Percentiles rank a stretch among this genome's conserved stretches.
phyloP scores from a whole-genome alignment of 2,888 invertebrate species.

The Crematogaster levior region DNA sequence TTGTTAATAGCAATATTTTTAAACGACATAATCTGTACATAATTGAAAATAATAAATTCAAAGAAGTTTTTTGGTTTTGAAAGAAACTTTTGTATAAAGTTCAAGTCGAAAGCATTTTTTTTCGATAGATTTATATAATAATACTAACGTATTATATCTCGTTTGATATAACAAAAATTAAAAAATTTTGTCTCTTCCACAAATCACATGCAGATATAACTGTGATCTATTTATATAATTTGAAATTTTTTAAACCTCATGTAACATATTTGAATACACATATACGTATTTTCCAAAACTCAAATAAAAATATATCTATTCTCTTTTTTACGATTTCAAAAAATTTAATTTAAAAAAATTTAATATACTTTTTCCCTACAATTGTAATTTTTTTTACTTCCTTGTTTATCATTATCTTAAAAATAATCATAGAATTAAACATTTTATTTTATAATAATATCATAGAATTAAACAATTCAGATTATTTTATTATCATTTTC shows the following conservation, averaged over 20 bases:
- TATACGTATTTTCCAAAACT: background rate
- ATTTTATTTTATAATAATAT: too few species aligned
- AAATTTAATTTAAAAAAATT: background rate
- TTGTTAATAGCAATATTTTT: background rate
- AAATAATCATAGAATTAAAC: too few species aligned
- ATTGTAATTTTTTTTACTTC: background rate
- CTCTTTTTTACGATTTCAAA: background rate
- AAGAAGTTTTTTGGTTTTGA: background rate
- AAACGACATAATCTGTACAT: background rate
- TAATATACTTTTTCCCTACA: background rate
- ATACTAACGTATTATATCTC: background rate
- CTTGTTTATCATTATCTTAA: background rate
- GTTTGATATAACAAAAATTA: background rate
- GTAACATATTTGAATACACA: background rate
- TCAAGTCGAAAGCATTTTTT: background rate
- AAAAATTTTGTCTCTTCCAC: background rate
- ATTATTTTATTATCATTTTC: background rate
- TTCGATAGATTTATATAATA: background rate
- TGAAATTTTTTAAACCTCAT: background rate
- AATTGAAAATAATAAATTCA: background rate
- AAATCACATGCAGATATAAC: background rate
- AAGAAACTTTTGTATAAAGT: background rate
- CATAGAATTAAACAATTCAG: background rate
- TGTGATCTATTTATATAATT: background rate
- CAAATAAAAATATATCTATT: background rate